Base-by-base conservation (phyloP, 2,797 vertebrate species). In the Pangasius djambal region DNA sequence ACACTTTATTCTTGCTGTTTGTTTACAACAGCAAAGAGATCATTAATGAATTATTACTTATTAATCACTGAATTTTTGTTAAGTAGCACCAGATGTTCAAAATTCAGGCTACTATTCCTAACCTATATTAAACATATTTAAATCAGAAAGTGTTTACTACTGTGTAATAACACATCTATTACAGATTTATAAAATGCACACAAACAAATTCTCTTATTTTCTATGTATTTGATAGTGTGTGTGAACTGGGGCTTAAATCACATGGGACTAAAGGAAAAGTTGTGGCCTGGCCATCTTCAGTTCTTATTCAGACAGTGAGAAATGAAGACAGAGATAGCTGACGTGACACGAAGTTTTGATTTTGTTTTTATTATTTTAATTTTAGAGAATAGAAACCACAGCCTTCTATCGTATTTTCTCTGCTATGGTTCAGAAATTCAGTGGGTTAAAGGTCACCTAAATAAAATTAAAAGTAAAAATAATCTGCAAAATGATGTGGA, bases 1-100 rank as follows among this genome's bases (percentile, higher is more conserved):
- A 88, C 85, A 83, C 90, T 92, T 90, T 94, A 92, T 95, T 94
- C 91, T 87, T 61, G 63, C 75, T 90, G 89, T 93, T 94, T 94
- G 93, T 94, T 95, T 94, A 92, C 48, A 91, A 90, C 86, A 48
- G 90, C 93, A 94, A 95, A 95, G 93, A 94, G 88, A 92, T 94
- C 91, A 94, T 94, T 90, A 95, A 95, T 95, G 93, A 92, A 90
- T 91, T 91, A 94, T 93, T 79, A 89, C 89, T 94, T 93, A 93
- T 94, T 94, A 94, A 94, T 94, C 40, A 88, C 90, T 86, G 88
- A 91, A 92, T 94, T 94, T 94, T 92, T 86, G 55, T 44, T 28
- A 13, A n/a, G 34, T 50, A 63, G 59, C 40, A 77, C 9, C 12
- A 44, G 57, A 88, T 83, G 63, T 67, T 61, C 57, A 50, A 78